Conservation (phyloP, 2,888 invertebrate species). For the Ectobius pallidus region DNA sequence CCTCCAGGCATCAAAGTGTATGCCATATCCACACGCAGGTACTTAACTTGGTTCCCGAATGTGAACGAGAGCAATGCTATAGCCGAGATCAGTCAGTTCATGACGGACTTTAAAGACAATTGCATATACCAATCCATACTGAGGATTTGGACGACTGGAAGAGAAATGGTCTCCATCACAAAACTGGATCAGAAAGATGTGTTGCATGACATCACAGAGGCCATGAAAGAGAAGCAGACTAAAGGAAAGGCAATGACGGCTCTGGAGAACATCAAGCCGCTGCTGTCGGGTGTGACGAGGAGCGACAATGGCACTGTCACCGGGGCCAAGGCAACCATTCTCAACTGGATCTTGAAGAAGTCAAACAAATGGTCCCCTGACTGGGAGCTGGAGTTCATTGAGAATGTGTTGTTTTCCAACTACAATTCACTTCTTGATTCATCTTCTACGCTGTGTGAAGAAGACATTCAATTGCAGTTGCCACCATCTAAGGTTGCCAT, state of each 20-base stretch:
- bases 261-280: slow-evolving; percentile 49
- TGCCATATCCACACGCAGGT: too few relatives aligned
- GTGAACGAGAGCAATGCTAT: background rate
- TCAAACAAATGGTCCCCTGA: too few relatives aligned
- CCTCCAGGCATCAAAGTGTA: too few relatives aligned
- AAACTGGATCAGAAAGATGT: slow-evolving; percentile 10
- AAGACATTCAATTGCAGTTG: too few relatives aligned
- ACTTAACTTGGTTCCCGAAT: slow-evolving; percentile 4
- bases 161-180: background rate
- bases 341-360: slow-evolving; percentile 52
- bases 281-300: slow-evolving; percentile 50
- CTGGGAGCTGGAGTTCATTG: too few relatives aligned
- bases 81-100: background rate
- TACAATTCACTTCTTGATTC: too few relatives aligned
- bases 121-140: slow-evolving; percentile 1
- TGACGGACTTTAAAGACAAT: background rate
- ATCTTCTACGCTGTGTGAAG: too few relatives aligned
- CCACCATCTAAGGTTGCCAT: too few relatives aligned
- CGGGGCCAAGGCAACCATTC: slow-evolving; percentile 52
- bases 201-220: background rate
- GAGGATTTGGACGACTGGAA: background rate
- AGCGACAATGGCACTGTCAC: slow-evolving; percentile 48
- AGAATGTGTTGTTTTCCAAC: too few relatives aligned
- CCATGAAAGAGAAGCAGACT: too few relatives aligned
- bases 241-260: too few relatives aligned